A percentile compares a stretch with the other conserved stretches of the same genome.
Conservation (phyloP, 2,888 invertebrate genomes). For the Clostera curtula region DNA sequence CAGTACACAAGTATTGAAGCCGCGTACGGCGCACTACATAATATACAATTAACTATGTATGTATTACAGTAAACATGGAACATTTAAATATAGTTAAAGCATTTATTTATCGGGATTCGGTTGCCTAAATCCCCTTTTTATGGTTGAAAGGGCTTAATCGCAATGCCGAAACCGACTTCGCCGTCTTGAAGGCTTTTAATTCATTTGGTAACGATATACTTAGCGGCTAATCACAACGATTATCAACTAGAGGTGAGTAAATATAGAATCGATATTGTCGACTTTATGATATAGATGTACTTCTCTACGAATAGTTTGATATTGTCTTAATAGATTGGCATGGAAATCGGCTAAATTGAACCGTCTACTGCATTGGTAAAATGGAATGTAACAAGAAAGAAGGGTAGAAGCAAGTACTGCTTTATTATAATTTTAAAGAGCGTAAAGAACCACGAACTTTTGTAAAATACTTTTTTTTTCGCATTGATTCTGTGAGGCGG, state of each 20-base stretch:
- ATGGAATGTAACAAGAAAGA: too few relatives aligned
- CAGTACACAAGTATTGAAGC: conserved; percentile 44
- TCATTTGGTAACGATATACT: conserved; percentile 41
- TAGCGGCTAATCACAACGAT: conserved; percentile 68
- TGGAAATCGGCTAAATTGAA: too few relatives aligned
- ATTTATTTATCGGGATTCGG: conserved; percentile 55
- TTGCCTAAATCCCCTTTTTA: conserved; percentile 18
- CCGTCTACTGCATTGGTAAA: too few relatives aligned
- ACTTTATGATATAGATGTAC: neutral
- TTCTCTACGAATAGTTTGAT: neutral
- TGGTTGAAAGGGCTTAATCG: conserved; percentile 2
- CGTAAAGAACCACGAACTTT: conserved; percentile 6
- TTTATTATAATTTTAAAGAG: conserved; percentile 9
- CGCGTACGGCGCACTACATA: conserved; percentile 41
- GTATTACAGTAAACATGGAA: conserved; percentile 59
- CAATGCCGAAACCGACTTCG: conserved; percentile 48
- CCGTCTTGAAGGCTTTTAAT: conserved; percentile 69
- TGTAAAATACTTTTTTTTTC: conserved; percentile 17
- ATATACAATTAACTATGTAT: conserved; percentile 56
- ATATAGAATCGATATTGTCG: conserved; percentile 23
- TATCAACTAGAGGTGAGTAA: conserved; percentile 26
- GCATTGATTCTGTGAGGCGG: conserved; percentile 31
- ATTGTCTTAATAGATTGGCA: neutral
- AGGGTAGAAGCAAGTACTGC: conserved; percentile 8
- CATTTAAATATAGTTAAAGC: conserved; percentile 72